Evolutionary conservation across 2,113 vertebrate genomes (phyloP).

Genomic region (Otis tarda): DNA sequence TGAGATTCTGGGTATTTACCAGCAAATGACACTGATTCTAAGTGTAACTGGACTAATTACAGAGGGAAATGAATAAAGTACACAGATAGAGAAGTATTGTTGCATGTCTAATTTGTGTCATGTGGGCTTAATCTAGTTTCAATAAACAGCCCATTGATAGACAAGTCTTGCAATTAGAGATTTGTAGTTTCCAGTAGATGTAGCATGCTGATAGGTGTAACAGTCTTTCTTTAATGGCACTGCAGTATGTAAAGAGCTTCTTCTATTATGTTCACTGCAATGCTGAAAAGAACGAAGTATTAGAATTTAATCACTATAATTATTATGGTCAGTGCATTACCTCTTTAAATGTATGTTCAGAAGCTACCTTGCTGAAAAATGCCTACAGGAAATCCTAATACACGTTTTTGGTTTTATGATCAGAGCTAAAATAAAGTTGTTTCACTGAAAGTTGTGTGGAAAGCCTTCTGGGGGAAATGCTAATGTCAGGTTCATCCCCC

Average conservation of each 20-base stretch:
- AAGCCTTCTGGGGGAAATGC: neutral
- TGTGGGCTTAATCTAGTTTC: neutral
- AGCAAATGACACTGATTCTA: neutral
- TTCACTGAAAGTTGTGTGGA: neutral
- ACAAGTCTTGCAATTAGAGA: neutral
- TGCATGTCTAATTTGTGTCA: neutral
- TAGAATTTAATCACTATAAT: conserved; percentile 2
- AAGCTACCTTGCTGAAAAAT: neutral
- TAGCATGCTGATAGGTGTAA: neutral
- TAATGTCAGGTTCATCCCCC: neutral
- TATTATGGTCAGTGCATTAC: neutral
- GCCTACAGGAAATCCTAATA: neutral
- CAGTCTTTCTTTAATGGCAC: neutral
- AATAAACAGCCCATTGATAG: neutral
- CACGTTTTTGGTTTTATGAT: neutral
- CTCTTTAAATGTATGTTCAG: conserved; percentile 16
- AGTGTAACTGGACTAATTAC: neutral
- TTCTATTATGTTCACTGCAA: neutral
- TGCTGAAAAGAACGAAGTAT: neutral
- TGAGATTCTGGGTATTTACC: neutral
- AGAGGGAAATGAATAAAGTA: neutral
- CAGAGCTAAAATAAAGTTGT: neutral
- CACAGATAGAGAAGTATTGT: neutral
- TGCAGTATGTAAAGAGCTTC: neutral
- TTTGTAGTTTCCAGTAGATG: neutral